Conservation (phyloP, 2,113 vertebrate genomes). For the Athene noctua region DNA sequence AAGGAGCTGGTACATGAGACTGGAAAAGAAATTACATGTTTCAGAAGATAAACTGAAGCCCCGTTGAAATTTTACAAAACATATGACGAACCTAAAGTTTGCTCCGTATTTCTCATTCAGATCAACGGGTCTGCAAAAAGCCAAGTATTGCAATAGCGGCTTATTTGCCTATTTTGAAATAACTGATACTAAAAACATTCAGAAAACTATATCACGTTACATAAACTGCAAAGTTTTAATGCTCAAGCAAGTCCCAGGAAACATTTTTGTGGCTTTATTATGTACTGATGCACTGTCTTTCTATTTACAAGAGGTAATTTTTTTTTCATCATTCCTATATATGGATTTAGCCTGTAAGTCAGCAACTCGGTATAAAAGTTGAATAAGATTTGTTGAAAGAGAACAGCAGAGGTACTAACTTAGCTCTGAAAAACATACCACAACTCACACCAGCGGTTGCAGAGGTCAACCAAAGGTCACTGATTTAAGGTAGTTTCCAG, state of each 20-base stretch:
- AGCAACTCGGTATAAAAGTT: background rate
- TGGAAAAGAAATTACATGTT: background rate
- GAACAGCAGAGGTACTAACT: background rate
- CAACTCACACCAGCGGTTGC: background rate
- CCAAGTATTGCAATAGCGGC: background rate
- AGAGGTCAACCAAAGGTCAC: slow-evolving; percentile 31
- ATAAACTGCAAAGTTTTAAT: background rate
- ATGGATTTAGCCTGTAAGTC: background rate
- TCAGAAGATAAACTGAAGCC: background rate
- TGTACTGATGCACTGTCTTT: background rate
- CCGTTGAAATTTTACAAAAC: background rate
- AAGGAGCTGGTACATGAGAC: background rate
- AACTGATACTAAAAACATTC: background rate
- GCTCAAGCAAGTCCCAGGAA: background rate
- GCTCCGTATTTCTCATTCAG: background rate
- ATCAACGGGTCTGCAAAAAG: background rate
- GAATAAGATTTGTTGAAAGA: background rate
- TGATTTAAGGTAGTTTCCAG: slow-evolving; percentile 22
- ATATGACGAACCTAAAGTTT: background rate
- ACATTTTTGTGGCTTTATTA: background rate
- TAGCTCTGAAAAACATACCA: background rate
- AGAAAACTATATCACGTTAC: background rate
- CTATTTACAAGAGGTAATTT: background rate
- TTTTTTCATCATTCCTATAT: background rate
- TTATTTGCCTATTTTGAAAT: background rate